A percentile compares a stretch with the other conserved stretches of the same genome.
phyloP scores from a whole-genome alignment of 2,113 vertebrate species.

The Thunnus maccoyii region DNA sequence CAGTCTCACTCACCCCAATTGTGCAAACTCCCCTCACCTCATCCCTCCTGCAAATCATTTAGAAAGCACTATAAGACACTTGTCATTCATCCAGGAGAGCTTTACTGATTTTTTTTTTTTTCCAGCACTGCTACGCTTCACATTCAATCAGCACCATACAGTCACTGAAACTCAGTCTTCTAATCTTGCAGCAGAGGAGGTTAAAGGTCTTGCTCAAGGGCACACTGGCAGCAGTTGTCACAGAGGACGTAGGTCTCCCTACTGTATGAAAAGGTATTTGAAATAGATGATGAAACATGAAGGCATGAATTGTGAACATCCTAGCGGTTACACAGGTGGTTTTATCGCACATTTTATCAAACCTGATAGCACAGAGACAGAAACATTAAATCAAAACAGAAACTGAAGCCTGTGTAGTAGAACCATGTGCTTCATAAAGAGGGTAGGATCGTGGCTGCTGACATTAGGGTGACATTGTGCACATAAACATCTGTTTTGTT shows the following conservation, averaged over 20 bases:
- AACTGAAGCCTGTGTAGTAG: conserved; percentile 7
- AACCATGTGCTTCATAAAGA: conserved; percentile 49
- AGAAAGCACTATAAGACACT: conserved; percentile 17
- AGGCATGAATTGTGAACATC: conserved; percentile 53
- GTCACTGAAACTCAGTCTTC: conserved; percentile 15
- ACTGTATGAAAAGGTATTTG: conserved; percentile 38
- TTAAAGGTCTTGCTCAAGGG: conserved; percentile 66
- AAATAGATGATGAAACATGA: conserved; percentile 58
- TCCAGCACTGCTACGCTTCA: not conserved
- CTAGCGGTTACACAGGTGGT: conserved; percentile 43
- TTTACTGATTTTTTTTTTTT: conserved; percentile 6
- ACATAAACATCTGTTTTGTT: conserved; percentile 77
- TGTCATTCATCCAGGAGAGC: conserved; percentile 36
- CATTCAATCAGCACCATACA: conserved; percentile 3
- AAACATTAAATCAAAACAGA: conserved; percentile 50
- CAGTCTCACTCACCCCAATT: conserved; percentile 21
- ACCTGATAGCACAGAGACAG: conserved; percentile 20
- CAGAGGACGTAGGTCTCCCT: not conserved
- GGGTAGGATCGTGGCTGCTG: conserved; percentile 41
- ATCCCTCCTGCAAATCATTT: conserved; percentile 25
- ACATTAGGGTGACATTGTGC: conserved; percentile 70
- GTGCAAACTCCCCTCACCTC: conserved; percentile 3
- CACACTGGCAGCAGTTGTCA: conserved; percentile 22
- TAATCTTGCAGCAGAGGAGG: conserved; percentile 21
- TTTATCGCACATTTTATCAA: conserved; percentile 51